Base-by-base conservation (phyloP, 2,888 invertebrate species). In the Mayetiola destructor region DNA sequence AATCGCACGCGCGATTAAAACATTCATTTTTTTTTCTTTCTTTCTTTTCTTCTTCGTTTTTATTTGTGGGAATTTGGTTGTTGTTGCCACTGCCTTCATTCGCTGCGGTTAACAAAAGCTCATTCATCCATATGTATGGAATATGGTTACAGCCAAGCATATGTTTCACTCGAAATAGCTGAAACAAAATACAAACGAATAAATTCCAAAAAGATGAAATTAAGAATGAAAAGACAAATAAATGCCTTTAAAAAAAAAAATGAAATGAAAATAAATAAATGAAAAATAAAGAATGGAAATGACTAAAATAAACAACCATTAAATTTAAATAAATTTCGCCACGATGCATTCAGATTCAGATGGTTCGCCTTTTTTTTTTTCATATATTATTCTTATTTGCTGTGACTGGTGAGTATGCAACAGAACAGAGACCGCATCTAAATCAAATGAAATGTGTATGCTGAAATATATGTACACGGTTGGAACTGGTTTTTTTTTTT, bases 321-420 rank as follows among this genome's bases (percentile, higher is more conserved):
- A 53, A 53, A 53, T 53, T 53, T 53, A 53, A 53, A 53, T 53
- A 53, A 53, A 53, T 53, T 53, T 53, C 30, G 30, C 53, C 53
- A 53, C 53, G 53, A 53, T 30, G 10, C 53, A n/a, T n/a, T n/a
- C n/a, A n/a, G n/a, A n/a, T n/a, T n/a, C n/a, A n/a, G n/a, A n/a
- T n/a, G n/a, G n/a, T n/a, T n/a, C n/a, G n/a, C n/a, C n/a, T n/a
- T n/a, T n/a, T 20, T 30, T 32, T 52, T 29, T 3, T 48, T 14
- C 27, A 8, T 20, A n/a, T 52, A 29, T 52, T 52, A 3, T 27
- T 29, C 14, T n/a, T 18, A 16, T 20, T 42, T 42, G 6, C 42
- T 42, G 12, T 36, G 14, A 36, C n/a, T 36, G 14, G n/a, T 9
- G 3, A 4, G 12, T 36, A n/a, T 36, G 23, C n/a, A n/a, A n/a